Base-by-base conservation (phyloP, 2,113 vertebrate genomes). In the Aspidoscelis tigris region DNA sequence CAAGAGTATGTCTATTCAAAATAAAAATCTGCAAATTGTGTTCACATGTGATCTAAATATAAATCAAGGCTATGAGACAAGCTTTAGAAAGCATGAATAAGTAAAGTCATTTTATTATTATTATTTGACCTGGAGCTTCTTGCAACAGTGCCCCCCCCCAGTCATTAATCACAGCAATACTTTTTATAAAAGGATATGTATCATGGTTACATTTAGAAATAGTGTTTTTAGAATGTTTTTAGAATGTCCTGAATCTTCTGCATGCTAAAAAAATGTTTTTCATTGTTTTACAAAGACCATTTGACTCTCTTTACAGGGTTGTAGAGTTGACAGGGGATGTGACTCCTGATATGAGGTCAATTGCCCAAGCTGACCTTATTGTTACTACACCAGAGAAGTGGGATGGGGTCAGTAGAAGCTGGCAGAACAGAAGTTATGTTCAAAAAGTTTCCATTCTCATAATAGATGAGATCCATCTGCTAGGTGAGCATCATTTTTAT, bases 371-470 rank as follows among this genome's bases (percentile, higher is more conserved):
- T 41, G 99, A 99, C 91, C 96, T 99, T 84, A 99, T 99, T 4
- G 98, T 99, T 89, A 99, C 99, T 83, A 99, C 99, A 0, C 99
- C 99, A 1, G 98, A 99, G 93, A 99, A 99, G 85, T 99, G 99
- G 99, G 99, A 99, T 80, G 98, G 98, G 70, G 94, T 99, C 88
- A 99, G 99, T 93, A 96, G 98, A 89, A 99, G 98, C 95, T 99
- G 99, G 99, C 99, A 99, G 90, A 99, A 99, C 90, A 96, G 98
- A 81, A 99, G 96, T 92, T 99, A 99, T 33, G 99, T 99, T 81
- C 98, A 99, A 89, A 98, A 98, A 93, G 99, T 99, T 76, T 96
- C 98, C 66, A 98, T 99, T 88, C 97, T 99, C 92, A 98, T 99
- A 91, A 99, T 99, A 61, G 99, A 99, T 88, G 98, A 99, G 94